Base-by-base conservation (phyloP, 2,797 vertebrate species). In the Myotis vivesi region DNA sequence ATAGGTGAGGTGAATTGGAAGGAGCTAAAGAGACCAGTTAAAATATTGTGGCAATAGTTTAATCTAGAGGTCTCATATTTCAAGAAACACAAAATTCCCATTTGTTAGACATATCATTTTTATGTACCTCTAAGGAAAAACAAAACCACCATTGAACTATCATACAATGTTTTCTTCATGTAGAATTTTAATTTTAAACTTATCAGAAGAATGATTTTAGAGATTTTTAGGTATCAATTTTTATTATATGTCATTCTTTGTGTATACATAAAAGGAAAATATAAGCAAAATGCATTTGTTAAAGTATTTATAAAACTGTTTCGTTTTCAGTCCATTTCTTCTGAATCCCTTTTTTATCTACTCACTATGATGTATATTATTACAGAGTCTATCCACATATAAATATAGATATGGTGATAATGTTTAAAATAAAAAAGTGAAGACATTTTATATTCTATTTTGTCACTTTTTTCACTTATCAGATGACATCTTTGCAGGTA, bases 121-220 rank as follows among this genome's bases (percentile, higher is more conserved):
- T 94, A 49, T 77, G 51, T 30, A n/a, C 57, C 33, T 68, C 55
- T 73, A 69, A 92, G 84, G 71, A 71, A 89, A 72, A 64, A 57
- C 75, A 62, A 87, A 85, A 84, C 20, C 20, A 22, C 19, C 16
- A 13, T 11, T 62, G 49, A 89, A 82, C 55, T 83, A 28, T 30
- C 51, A 68, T 15, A 13, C 12, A 80, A 69, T 25, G 2, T n/a
- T 89, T 89, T 90, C 33, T 85, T 55, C 30, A 28, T 16, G 30
- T 44, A 38, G 16, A 59, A 66, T 81, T 95, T 94, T 88, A 46
- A 68, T 33, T 91, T 90, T 87, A 71, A 75, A 75, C 23, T 87
- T 92, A 76, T 33, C 12, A 0, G 6, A 87, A 86, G 20, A 72
- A 36, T n/a, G 6, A 33, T 87, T 53, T 79, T 59, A 51, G 49